Percentiles rank a stretch among this genome's conserved stretches.
phyloP scores from a whole-genome alignment of 2,888 invertebrate genomes.

The Eucera pruinosa region DNA sequence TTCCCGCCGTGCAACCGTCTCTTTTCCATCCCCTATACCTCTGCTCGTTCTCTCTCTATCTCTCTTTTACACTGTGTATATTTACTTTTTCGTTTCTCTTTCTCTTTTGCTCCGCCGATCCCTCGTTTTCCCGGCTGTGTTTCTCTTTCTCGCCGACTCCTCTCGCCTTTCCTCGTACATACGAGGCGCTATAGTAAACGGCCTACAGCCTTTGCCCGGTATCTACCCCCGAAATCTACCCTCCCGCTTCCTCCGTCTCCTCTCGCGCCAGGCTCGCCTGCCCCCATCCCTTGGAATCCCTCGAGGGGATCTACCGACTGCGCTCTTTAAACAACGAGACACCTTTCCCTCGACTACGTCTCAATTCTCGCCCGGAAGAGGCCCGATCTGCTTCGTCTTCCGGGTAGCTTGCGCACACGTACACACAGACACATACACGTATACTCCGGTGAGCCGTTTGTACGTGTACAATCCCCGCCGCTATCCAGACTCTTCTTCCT shows the following conservation, averaged over 20 bases:
- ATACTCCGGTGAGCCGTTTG: conserved; percentile 16
- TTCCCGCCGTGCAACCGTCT: conserved; percentile 14
- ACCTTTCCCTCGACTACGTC: conserved; percentile 74
- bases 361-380: conserved; percentile 74
- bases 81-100: conserved; percentile 54
- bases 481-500: background rate
- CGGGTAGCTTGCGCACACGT: conserved; percentile 54
- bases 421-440: too few relatives aligned
- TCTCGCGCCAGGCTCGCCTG: conserved; percentile 34
- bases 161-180: conserved; percentile 47
- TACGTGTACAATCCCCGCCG: background rate
- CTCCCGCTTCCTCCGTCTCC: conserved; percentile 45
- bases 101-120: conserved; percentile 19
- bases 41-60: conserved; percentile 22
- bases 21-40: too few relatives aligned
- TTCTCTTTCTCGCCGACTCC: conserved; percentile 33
- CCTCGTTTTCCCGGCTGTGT: conserved; percentile 24
- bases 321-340: conserved; percentile 76
- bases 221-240: conserved; percentile 74
- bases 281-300: conserved; percentile 63
- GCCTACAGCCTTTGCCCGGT: conserved; percentile 73
- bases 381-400: conserved; percentile 70
- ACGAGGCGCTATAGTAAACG: conserved; percentile 70
- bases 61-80: conserved; percentile 40
- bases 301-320: conserved; percentile 72